Conservation (phyloP, 2,888 invertebrate genomes). For the Caenorhabditis uteleia region DNA sequence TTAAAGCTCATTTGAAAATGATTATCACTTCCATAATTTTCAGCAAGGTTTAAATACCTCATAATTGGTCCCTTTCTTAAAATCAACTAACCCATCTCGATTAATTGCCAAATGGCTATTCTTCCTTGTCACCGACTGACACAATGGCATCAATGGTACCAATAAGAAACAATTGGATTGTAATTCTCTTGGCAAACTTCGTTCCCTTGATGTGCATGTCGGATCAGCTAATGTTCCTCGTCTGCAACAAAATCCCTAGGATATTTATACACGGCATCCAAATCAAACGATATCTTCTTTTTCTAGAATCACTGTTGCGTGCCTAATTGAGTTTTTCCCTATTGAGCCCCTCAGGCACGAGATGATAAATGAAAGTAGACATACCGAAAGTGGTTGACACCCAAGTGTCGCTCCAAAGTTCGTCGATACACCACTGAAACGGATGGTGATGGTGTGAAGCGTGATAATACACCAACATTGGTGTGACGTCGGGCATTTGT, state of each 20-base stretch:
- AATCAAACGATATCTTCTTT: slow-evolving; percentile 1
- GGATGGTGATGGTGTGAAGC: slow-evolving; percentile 66
- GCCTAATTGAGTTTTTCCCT: background rate
- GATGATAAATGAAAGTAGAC: background rate
- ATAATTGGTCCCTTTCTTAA: background rate
- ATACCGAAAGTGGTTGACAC: slow-evolving; percentile 51
- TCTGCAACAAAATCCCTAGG: slow-evolving; percentile 48
- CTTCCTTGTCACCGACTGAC: slow-evolving; percentile 49
- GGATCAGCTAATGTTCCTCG: slow-evolving; percentile 69
- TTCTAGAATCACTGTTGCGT: slow-evolving; percentile 23
- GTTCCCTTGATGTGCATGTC: slow-evolving; percentile 64
- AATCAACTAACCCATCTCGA: slow-evolving; percentile 34
- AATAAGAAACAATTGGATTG: slow-evolving; percentile 68
- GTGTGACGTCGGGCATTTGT: slow-evolving; percentile 61
- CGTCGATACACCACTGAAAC: slow-evolving; percentile 64
- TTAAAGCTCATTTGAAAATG: no score
- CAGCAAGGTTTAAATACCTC: background rate
- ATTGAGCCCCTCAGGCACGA: background rate
- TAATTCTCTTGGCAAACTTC: slow-evolving; percentile 54
- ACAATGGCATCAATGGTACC: slow-evolving; percentile 68
- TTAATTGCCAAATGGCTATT: slow-evolving; percentile 53
- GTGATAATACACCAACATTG: slow-evolving; percentile 53
- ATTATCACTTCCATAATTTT: no score
- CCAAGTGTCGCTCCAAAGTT: slow-evolving; percentile 64
- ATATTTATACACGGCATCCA: no score